Conservation (phyloP, 1,140 invertebrate species). For the Limonius californicus region DNA sequence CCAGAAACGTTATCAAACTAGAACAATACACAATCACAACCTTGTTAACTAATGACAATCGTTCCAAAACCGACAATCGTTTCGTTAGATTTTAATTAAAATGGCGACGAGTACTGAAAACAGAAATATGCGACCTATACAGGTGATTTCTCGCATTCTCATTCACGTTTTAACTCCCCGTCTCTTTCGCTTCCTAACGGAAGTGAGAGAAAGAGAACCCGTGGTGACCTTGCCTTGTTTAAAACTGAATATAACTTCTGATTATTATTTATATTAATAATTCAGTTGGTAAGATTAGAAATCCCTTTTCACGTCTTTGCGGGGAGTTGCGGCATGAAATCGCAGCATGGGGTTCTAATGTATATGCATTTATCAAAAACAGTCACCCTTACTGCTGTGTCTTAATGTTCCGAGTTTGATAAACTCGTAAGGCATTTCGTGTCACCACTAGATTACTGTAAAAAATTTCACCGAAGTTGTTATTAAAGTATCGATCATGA, state of each 20-base stretch:
- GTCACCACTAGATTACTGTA: neutral
- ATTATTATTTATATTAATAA: constrained; percentile 16
- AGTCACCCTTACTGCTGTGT: constrained; percentile 2
- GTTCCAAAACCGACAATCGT: constrained; percentile 22
- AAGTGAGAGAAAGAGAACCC: neutral
- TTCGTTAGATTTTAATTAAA: constrained; percentile 30
- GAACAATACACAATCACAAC: constrained; percentile 31
- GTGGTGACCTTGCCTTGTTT: neutral
- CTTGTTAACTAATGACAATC: constrained; percentile 26
- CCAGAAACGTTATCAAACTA: constrained; percentile 28
- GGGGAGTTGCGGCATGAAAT: constrained; percentile 4
- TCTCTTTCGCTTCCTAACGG: no score
- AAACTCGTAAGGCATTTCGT: constrained; percentile 5
- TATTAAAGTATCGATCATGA: no score
- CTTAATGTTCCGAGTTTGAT: constrained; percentile 3
- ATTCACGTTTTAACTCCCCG: neutral
- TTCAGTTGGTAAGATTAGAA: constrained; percentile 13
- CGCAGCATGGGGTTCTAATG: neutral
- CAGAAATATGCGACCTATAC: constrained; percentile 1
- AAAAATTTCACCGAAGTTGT: no score
- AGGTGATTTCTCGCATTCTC: neutral
- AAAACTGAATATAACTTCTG: neutral
- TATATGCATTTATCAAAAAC: constrained; percentile 12
- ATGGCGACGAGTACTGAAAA: constrained; percentile 13
- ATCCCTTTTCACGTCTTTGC: constrained; percentile 7